Conservation (phyloP, 2,888 invertebrate species). For the Xestia ashworthii region DNA sequence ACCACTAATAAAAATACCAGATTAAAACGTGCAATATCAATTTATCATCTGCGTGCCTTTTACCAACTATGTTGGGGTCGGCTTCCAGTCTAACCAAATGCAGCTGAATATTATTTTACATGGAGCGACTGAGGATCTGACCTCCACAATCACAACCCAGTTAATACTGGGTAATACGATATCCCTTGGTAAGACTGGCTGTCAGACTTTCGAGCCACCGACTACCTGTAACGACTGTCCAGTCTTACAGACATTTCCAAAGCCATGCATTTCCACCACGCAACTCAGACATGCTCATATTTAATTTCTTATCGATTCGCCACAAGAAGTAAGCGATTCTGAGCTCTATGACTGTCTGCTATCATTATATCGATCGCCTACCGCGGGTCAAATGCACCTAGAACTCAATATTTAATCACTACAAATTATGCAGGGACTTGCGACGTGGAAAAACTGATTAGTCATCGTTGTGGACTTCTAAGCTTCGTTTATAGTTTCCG, state of each 20-base stretch:
- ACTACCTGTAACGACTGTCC: no score
- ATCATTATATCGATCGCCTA: constrained; percentile 32
- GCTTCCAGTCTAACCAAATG: no score
- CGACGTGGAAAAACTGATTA: neutral
- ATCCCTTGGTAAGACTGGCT: no score
- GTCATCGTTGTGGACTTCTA: neutral
- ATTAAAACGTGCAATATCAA: neutral
- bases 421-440: constrained; percentile 10
- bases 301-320: constrained; percentile 30
- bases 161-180: no score
- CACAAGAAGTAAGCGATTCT: constrained; percentile 17
- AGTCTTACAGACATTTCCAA: neutral
- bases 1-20: neutral
- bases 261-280: neutral
- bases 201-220: no score
- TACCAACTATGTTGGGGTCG: no score
- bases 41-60: no score
- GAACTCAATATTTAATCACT: constrained; percentile 42
- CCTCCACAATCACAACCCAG: no score
- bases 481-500: neutral
- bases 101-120: no score
- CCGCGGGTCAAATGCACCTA: constrained; percentile 31
- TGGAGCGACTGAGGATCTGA: no score
- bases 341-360: constrained; percentile 10
- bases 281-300: neutral